Evolutionary conservation across 2,113 vertebrate genomes (phyloP), one percentile per base, ranked within the genome.

Genomic region (Hippocampus abdominalis): DNA sequence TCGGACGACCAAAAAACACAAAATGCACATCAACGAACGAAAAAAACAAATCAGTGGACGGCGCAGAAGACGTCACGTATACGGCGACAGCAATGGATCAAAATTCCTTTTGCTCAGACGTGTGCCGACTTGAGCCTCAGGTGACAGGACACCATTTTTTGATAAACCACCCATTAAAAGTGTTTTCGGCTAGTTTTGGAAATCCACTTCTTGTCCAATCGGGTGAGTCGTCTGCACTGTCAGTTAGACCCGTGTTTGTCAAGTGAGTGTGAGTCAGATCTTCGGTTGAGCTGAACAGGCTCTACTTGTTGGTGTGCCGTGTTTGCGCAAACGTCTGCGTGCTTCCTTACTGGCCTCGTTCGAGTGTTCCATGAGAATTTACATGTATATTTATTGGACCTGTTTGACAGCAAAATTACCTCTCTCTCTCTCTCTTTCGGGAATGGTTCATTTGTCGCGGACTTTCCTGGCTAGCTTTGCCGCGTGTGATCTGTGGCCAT

Each of bases 251-350:
- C 57, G 56, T 71, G 72, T 84, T 81, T 79, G 82, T 82, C 82
- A 74, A 63, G 64, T 70, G 1, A 40, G 72, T 84, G 86, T 91
- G 86, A 88, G 72, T 90, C 87, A 83, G 69, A 74, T 23, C 54
- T 57, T 72, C 65, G 16, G 63, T 74, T 73, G 64, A 4, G 59
- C 79, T 63, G 66, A 91, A 91, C 90, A 86, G 86, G 87, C 79
- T 91, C 66, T 73, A 87, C 87, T 88, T 81, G 88, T 89, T 88
- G 77, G 48, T 5, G 29, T 51, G 68, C 29, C 63, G 54, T 32
- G 2, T 70, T 69, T 81, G 75, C 62, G 56, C 54, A 63, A 21
- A 64, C 61, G 56, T 63, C 23, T 70, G 48, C 70, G 46, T 39
- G 74, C 62, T 51, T 21, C 27, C 23, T 59, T 25, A 56, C 57